These are phyloP conservation scores for Pagrus major DNA, from an alignment of 2,113 vertebrate genomes.

Conservation along the genomic window DNA sequence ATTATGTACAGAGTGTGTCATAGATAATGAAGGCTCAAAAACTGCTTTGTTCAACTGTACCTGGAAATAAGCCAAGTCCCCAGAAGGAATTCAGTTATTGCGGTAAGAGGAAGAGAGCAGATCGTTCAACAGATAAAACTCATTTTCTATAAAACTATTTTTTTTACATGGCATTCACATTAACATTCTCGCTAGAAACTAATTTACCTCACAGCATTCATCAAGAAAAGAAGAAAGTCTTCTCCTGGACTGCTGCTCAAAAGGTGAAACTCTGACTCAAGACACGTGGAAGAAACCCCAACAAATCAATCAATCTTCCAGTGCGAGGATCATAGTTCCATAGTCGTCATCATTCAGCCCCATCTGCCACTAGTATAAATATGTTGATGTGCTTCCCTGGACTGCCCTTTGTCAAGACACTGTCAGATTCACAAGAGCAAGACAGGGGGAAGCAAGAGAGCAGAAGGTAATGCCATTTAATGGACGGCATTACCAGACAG, in stretches of 20 bases:
- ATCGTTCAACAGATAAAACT: conserved; percentile 33
- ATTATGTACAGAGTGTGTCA: conserved; percentile 18
- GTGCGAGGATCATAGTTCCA: conserved; percentile 85
- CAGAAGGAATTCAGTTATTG: conserved; percentile 66
- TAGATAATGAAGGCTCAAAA: conserved; percentile 26
- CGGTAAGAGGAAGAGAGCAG: conserved; percentile 45
- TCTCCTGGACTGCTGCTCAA: conserved; percentile 52
- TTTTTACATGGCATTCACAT: conserved; percentile 7
- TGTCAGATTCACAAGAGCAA: conserved; percentile 56
- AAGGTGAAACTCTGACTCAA: conserved; percentile 83
- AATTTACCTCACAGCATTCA: neutral
- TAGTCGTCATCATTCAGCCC: conserved; percentile 40
- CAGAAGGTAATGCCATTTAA: conserved; percentile 84
- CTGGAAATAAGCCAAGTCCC: conserved; percentile 44
- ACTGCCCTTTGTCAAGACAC: conserved; percentile 52
- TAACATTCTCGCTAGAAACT: conserved; percentile 25
- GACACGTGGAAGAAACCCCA: conserved; percentile 83
- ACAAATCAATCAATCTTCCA: conserved; percentile 80
- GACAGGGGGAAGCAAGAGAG: conserved; percentile 64
- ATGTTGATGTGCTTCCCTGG: conserved; percentile 36
- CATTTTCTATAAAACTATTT: conserved; percentile 21
- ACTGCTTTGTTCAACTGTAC: conserved; percentile 47
- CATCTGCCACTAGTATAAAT: conserved; percentile 52
- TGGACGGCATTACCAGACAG: conserved; percentile 99
- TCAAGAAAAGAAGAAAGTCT: neutral